A percentile compares a stretch with the other conserved stretches of the same genome.
These are phyloP conservation scores for Araneus ventricosus DNA, from an alignment of 1,140 invertebrate species.

Conservation along the genomic window DNA sequence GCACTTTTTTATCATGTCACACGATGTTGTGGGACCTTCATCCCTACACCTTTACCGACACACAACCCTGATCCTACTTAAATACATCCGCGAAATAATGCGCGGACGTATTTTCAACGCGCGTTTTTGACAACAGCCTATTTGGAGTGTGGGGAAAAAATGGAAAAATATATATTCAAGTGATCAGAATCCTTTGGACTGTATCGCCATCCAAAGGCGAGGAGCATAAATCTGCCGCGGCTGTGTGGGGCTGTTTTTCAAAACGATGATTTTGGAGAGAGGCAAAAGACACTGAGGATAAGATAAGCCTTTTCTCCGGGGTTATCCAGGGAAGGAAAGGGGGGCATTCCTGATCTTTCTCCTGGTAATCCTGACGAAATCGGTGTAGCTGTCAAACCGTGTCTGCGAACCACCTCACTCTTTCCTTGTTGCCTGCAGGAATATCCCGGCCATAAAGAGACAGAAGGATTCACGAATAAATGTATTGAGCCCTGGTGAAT, in stretches of 20 bases:
- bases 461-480: constrained; percentile 51
- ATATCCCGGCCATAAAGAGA: constrained; percentile 27
- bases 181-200: constrained; percentile 68
- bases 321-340: constrained; percentile 40
- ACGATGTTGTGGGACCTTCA: constrained; percentile 12
- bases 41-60: background rate
- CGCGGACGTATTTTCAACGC: constrained; percentile 31
- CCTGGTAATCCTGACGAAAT: constrained; percentile 51
- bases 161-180: constrained; percentile 49
- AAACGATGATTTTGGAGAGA: constrained; percentile 46
- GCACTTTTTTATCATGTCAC: constrained; percentile 30
- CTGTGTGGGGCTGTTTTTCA: constrained; percentile 8
- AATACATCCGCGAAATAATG: constrained; percentile 63
- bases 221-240: constrained; percentile 46
- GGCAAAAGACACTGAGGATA: constrained; percentile 52
- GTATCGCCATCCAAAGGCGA: constrained; percentile 22
- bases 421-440: constrained; percentile 11
- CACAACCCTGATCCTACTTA: constrained; percentile 36
- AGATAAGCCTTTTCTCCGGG: constrained; percentile 57
- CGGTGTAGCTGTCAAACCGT: constrained; percentile 49
- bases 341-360: constrained; percentile 54
- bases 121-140: constrained; percentile 56
- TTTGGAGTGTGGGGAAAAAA: constrained; percentile 30
- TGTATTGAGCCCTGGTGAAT: constrained; percentile 51
- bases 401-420: background rate